These are phyloP conservation scores for Cephalopholis sonnerati DNA, from an alignment of 2,113 vertebrate genomes.

Conservation along the genomic window DNA sequence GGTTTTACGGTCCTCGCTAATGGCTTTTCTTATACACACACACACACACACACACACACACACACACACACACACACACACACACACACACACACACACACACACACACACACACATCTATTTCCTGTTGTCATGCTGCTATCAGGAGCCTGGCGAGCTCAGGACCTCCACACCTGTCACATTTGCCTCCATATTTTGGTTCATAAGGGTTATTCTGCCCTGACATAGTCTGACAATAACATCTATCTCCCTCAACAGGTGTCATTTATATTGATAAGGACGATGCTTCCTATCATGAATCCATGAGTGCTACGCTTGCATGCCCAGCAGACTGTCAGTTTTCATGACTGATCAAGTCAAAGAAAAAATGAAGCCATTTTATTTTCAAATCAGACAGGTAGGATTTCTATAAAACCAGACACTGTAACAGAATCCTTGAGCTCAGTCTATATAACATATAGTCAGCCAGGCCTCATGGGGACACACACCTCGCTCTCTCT, in stretches of 20 bases:
- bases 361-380: neutral
- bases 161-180: slow-evolving; percentile 10
- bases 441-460: neutral
- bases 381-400: neutral
- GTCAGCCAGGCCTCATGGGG: neutral
- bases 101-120: neutral
- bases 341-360: neutral
- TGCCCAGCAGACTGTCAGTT: neutral
- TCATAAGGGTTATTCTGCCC: neutral
- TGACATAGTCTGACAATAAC: neutral
- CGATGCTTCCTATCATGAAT: neutral
- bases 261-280: neutral
- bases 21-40: neutral
- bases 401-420: neutral
- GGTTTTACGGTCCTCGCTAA: slow-evolving; percentile 34
- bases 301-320: neutral
- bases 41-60: slow-evolving; percentile 5
- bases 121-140: slow-evolving; percentile 1
- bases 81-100: neutral
- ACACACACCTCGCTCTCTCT: slow-evolving; percentile 28
- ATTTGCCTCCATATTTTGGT: neutral
- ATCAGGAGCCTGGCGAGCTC: neutral
- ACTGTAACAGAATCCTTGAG: neutral
- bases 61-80: neutral
- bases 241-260: neutral